Base-by-base conservation (phyloP, 1,140 invertebrate species). In the Lasioglossum baleicum region DNA sequence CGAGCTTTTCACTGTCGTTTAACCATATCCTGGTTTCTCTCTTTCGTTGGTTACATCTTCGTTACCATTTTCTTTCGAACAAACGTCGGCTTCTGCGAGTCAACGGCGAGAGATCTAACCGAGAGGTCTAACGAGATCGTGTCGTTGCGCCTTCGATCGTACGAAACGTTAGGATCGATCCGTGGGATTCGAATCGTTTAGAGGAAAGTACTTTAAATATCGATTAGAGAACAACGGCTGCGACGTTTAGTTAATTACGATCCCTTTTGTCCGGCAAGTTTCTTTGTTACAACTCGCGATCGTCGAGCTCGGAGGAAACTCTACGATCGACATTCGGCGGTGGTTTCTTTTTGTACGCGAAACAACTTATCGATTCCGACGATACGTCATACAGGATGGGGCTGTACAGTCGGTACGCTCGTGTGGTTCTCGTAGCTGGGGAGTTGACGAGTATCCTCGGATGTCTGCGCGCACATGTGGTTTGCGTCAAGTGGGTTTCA, bases 171-270 rank as follows among this genome's bases (percentile, higher is more conserved):
- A 56, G n/a, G 44, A 53, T 58, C 48, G n/a, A 42, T 0, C 13
- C 42, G 17, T 26, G 15, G 35, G 35, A 35, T 35, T 35, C 35
- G 35, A 35, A 35, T 8, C 20, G 35, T 42, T 75, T 35, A 35
- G 11, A 15, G 26, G 31, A 17, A 35, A 17, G 22, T 35, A 63
- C 26, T 63, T 35, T 22, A 5, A 22, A 11, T 22, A 66, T 66
- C 40, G 2, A 42, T n/a, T 26, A 35, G 31, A 42, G 11, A 66
- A 11, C 58, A 58, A 8, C 42, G 31, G 15, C 22, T 17, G 8
- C 15, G 31, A 69, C 13, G 31, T 53, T 69, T 60, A 31, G 17
- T 60, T 68, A 75, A 75, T 75, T 66, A 69, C 44, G 48, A 31
- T 35, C n/a, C n/a, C 40, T 7, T 7, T 56, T 10, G 31, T 70